Base-by-base conservation (phyloP, 2,113 vertebrate species). In the Megaleporinus macrocephalus region DNA sequence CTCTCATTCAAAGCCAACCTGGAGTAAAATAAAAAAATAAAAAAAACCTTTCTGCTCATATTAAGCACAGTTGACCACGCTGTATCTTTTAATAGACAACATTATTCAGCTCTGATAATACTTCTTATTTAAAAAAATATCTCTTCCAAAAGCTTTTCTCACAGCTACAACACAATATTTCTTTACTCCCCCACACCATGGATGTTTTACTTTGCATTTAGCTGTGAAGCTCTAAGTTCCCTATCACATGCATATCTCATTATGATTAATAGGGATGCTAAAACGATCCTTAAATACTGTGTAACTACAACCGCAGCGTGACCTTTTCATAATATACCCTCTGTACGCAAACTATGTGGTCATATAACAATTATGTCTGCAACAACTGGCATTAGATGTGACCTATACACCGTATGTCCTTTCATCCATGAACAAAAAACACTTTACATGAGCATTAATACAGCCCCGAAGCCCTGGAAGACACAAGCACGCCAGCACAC, bases 391-490 rank as follows among this genome's bases (percentile, higher is more conserved):
- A 26, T 57, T 18, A 41, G 16, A 16, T 20, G 14, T 55, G 22
- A 68, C 29, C 66, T 30, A 24, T 26, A 51, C 20, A 24, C 16
- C n/a, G 59, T 12, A 20, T 49, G 75, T 15, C 62, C 26, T 10
- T 51, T 66, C 47, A 36, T 78, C 22, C 63, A 78, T 53, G 62
- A 51, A n/a, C n/a, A n/a, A 47, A 66, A 20, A 16, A 78, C 47
- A 13, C 24, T 41, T 70, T 41, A 41, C 20, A 36, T 69, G 30
- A 24, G 33, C 36, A 70, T 61, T 9, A 26, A 26, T 13, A 70
- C n/a, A 70, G 14, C 66, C 33, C 24, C 20, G 36, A 44, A 16
- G 12, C 53, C 53, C 49, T 51, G 49, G 15, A 51, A 15, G 49
- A 1, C 16, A 5, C 29, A 7, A 65, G 16, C 29, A 1, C 30